These are phyloP conservation scores for Ardeotis arabs DNA, from an alignment of 2,113 vertebrate genomes.

Conservation along the genomic window DNA sequence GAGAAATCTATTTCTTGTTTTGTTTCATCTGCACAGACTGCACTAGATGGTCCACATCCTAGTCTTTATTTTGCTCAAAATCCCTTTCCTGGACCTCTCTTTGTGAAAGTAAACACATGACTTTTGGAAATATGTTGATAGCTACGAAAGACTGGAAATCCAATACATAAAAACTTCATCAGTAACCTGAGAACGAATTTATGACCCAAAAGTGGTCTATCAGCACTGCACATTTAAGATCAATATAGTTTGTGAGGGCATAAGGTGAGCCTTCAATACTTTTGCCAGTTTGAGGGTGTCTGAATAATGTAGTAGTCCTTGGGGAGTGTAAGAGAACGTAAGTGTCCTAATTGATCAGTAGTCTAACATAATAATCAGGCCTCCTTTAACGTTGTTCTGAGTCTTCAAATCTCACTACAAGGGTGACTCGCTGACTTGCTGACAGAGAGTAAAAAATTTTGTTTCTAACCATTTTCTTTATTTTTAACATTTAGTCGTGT, in stretches of 20 bases:
- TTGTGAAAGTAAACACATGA: background rate
- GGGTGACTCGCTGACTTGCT: background rate
- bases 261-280: background rate
- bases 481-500: background rate
- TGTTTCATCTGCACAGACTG: background rate
- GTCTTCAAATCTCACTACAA: background rate
- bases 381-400: background rate
- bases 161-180: background rate
- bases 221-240: background rate
- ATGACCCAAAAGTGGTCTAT: background rate
- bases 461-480: background rate
- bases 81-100: background rate
- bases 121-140: background rate
- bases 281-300: background rate
- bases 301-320: background rate
- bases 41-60: background rate
- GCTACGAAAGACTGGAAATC: background rate
- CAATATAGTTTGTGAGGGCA: background rate
- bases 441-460: background rate
- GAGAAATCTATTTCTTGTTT: background rate
- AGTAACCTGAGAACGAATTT: background rate
- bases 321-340: background rate
- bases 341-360: background rate
- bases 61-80: background rate
- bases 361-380: background rate